phyloP scores from a whole-genome alignment of 2,113 vertebrate species.

The Sigmodon hispidus region DNA sequence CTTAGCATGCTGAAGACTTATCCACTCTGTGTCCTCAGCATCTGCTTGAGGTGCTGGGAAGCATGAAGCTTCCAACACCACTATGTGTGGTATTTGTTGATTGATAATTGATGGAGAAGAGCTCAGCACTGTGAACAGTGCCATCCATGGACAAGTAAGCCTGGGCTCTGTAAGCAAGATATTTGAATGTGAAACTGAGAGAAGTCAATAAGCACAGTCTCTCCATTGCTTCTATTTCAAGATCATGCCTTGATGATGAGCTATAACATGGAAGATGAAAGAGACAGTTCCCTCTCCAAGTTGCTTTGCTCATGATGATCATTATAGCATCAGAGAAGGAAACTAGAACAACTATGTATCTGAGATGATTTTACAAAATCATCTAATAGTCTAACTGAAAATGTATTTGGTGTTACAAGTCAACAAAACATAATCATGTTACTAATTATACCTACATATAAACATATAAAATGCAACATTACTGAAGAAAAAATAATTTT shows the following conservation, averaged over 20 bases:
- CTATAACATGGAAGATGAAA: background rate
- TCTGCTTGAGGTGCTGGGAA: background rate
- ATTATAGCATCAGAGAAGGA: background rate
- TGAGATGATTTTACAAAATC: background rate
- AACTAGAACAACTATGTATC: background rate
- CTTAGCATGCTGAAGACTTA: background rate
- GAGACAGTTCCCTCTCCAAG: background rate
- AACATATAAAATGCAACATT: constrained; percentile 24
- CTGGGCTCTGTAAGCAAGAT: background rate
- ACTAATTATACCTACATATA: background rate
- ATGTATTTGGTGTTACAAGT: background rate
- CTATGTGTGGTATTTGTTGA: background rate
- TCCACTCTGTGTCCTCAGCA: background rate
- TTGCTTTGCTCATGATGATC: background rate
- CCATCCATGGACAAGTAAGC: background rate
- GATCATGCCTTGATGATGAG: background rate
- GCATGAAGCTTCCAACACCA: background rate
- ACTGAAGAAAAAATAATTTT: constrained; percentile 40
- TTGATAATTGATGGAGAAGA: background rate
- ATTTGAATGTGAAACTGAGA: background rate
- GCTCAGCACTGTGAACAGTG: background rate
- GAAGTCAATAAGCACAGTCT: background rate
- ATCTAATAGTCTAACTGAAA: constrained; percentile 2
- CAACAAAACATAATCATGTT: constrained; percentile 23
- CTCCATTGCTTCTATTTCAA: background rate